phyloP scores from a whole-genome alignment of 2,113 vertebrate species.

The Oophaga pumilio region DNA sequence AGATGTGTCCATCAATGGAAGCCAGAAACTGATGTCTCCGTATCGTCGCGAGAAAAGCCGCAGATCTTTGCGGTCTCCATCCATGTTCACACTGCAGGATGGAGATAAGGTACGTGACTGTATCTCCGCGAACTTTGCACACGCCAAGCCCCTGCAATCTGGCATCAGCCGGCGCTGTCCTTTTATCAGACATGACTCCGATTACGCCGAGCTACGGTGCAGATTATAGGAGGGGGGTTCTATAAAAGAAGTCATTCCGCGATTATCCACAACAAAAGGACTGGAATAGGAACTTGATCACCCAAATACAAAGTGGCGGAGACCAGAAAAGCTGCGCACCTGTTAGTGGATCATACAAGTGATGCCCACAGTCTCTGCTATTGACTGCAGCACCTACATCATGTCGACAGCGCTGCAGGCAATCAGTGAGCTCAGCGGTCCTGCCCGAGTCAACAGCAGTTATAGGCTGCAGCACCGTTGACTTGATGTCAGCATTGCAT shows the following conservation, averaged over 20 bases:
- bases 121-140: neutral
- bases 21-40: neutral
- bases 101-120: neutral
- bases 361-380: too few species aligned
- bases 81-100: neutral
- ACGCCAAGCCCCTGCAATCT: slow-evolving; percentile 2
- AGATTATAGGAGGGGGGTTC: neutral
- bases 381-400: too few species aligned
- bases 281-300: too few species aligned
- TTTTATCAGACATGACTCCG: neutral
- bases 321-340: too few species aligned
- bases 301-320: too few species aligned
- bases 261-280: too few species aligned
- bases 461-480: too few species aligned
- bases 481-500: too few species aligned
- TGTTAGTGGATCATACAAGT: too few species aligned
- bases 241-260: neutral
- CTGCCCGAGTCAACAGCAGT: too few species aligned
- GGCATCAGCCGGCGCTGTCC: neutral
- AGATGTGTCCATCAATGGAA: neutral
- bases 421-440: too few species aligned
- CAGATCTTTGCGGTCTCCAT: neutral
- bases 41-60: neutral
- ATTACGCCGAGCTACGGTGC: neutral
- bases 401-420: too few species aligned